These are phyloP conservation scores for Lateolabrax maculatus DNA, from an alignment of 2,797 vertebrate species.

Conservation along the genomic window DNA sequence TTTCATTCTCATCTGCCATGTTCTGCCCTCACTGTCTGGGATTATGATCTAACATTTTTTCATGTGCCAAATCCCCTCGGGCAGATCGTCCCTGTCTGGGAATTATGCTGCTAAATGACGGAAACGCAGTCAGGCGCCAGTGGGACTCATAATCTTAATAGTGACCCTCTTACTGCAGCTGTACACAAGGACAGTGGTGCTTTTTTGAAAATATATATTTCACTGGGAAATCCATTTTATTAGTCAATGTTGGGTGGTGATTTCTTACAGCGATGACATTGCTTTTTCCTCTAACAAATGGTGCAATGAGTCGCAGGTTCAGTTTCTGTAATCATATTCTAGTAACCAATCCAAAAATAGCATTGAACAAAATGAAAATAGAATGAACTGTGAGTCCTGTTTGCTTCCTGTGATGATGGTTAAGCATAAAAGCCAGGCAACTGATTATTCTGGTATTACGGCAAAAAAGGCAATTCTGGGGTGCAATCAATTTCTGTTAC, in stretches of 20 bases:
- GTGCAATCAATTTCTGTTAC: neutral
- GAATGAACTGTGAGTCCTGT: neutral
- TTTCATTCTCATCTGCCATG: constrained; percentile 34
- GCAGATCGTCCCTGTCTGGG: constrained; percentile 67
- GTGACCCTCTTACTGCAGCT: constrained; percentile 49
- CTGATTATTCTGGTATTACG: neutral
- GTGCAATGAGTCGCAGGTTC: neutral
- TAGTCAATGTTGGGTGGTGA: constrained; percentile 4
- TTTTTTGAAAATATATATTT: constrained; percentile 32
- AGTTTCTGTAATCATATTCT: constrained; percentile 3
- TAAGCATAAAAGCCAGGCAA: neutral
- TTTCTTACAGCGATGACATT: neutral
- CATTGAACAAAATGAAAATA: neutral
- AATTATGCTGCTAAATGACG: constrained; percentile 68
- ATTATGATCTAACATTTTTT: constrained; percentile 60
- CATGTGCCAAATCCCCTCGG: constrained; percentile 62
- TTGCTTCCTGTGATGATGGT: neutral
- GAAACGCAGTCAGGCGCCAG: constrained; percentile 43
- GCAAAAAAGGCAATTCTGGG: neutral
- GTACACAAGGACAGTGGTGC: constrained; percentile 23
- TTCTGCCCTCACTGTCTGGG: constrained; percentile 41
- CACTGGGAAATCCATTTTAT: constrained; percentile 41
- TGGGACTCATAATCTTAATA: constrained; percentile 54
- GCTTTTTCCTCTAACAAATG: constrained; percentile 2
- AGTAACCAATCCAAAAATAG: constrained; percentile 9